These are phyloP conservation scores for Elaphurus davidianus DNA, from an alignment of 2,113 vertebrate genomes.

Conservation along the genomic window DNA sequence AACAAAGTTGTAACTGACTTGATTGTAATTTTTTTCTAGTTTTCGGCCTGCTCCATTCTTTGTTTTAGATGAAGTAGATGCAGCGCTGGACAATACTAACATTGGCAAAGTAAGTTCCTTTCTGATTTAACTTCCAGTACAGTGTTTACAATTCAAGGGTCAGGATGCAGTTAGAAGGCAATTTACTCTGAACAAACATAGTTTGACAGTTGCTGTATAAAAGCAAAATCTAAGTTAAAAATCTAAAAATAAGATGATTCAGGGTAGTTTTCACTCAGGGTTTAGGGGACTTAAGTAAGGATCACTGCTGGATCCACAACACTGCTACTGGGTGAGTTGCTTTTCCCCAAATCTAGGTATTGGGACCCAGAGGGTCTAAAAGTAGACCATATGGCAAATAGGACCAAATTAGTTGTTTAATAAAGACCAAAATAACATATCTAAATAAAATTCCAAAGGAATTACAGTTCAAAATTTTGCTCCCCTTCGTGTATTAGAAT, in stretches of 20 bases:
- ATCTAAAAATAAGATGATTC: not conserved
- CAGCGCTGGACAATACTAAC: slow-evolving; percentile 95
- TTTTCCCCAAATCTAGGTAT: not conserved
- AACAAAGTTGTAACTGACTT: not conserved
- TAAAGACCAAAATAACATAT: not conserved
- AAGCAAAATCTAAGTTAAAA: not conserved
- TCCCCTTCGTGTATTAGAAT: not conserved
- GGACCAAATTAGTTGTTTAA: not conserved
- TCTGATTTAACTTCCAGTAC: not conserved
- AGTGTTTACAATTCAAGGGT: fast-evolving
- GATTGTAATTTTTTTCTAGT: slow-evolving; percentile 73
- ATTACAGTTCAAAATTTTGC: not conserved
- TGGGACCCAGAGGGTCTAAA: not conserved
- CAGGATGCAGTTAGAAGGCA: not conserved
- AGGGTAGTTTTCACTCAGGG: not conserved
- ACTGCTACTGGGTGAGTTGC: not conserved
- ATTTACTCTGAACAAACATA: not conserved
- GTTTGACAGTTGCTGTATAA: not conserved
- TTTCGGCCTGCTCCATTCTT: slow-evolving; percentile 95
- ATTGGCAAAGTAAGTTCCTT: slow-evolving; percentile 88
- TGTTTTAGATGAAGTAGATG: slow-evolving; percentile 95
- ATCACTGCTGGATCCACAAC: not conserved
- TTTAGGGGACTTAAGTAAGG: not conserved
- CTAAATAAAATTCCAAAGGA: not conserved
- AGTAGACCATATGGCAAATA: not conserved